Percentiles rank a stretch among this genome's conserved stretches.
phyloP scores from a whole-genome alignment of 1,140 invertebrate genomes.

The Zelostemma sp. region DNA sequence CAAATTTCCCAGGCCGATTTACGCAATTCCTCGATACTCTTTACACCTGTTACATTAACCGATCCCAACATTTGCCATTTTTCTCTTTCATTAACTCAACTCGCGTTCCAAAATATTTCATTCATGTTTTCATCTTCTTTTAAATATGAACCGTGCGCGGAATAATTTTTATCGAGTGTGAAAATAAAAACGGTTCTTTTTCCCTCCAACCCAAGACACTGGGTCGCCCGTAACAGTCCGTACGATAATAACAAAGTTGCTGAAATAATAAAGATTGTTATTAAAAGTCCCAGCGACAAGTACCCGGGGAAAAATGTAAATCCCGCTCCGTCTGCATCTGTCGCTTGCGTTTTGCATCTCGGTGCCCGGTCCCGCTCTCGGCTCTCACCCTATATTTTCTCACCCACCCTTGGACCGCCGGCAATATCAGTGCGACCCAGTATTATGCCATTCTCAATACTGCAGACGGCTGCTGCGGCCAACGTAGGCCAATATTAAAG shows the following conservation, averaged over 20 bases:
- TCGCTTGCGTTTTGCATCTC: constrained; percentile 39
- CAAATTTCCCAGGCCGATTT: constrained; percentile 39
- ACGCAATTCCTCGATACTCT: not conserved
- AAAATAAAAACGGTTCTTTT: no score
- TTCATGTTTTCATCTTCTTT: no score
- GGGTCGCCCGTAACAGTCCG: not conserved
- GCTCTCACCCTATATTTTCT: constrained; percentile 32
- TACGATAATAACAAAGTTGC: constrained; percentile 43
- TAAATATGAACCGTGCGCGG: no score
- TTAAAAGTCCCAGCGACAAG: constrained; percentile 52
- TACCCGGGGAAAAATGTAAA: constrained; percentile 59
- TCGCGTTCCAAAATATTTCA: no score
- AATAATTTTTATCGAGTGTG: no score
- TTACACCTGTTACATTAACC: constrained; percentile 9
- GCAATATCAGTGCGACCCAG: constrained; percentile 50
- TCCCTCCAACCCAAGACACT: not conserved
- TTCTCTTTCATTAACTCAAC: no score
- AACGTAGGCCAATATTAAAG: constrained; percentile 47
- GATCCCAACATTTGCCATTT: no score
- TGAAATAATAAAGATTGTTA: constrained; percentile 67
- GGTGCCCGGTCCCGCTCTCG: constrained; percentile 12
- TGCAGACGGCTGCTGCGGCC: constrained; percentile 35
- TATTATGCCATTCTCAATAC: constrained; percentile 55
- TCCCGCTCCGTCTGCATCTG: constrained; percentile 54
- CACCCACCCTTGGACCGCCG: constrained; percentile 38